Conservation (phyloP, 2,797 vertebrate species). For the Leptatherina wallacei region DNA sequence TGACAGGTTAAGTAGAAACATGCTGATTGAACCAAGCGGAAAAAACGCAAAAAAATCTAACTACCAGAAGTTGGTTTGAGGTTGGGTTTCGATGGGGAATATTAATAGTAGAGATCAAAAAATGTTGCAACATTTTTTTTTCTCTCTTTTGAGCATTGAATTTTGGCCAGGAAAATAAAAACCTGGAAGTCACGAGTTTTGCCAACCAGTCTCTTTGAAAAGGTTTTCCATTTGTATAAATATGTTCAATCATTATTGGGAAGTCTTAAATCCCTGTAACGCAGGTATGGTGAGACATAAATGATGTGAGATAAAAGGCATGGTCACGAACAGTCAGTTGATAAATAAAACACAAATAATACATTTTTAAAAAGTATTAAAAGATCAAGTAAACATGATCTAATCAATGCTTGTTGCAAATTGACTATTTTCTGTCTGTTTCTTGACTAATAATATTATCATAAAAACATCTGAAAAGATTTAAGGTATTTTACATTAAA, state of each 20-base stretch:
- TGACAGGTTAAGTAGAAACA: slow-evolving; percentile 17
- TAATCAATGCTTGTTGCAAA: no score
- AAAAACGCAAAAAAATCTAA: background rate
- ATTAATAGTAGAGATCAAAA: slow-evolving; percentile 13
- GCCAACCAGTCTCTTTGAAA: background rate
- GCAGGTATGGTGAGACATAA: background rate
- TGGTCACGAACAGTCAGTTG: background rate
- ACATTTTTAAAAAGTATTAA: background rate
- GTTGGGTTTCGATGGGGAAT: background rate
- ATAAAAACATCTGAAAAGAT: background rate
- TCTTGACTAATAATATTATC: background rate
- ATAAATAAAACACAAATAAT: background rate
- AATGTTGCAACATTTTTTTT: slow-evolving; percentile 37
- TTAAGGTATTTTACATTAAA: background rate
- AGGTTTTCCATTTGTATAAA: background rate
- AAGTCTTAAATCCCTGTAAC: background rate
- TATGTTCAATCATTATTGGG: background rate
- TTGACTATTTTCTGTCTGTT: no score
- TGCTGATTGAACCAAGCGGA: slow-evolving; percentile 9
- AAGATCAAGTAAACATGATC: background rate
- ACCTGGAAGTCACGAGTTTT: background rate
- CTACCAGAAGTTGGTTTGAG: background rate
- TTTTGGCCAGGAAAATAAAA: background rate
- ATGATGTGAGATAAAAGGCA: background rate
- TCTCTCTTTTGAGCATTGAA: background rate